Evolutionary conservation across 2,797 vertebrate species (phyloP).

Genomic region (Gambelia wislizenii): DNA sequence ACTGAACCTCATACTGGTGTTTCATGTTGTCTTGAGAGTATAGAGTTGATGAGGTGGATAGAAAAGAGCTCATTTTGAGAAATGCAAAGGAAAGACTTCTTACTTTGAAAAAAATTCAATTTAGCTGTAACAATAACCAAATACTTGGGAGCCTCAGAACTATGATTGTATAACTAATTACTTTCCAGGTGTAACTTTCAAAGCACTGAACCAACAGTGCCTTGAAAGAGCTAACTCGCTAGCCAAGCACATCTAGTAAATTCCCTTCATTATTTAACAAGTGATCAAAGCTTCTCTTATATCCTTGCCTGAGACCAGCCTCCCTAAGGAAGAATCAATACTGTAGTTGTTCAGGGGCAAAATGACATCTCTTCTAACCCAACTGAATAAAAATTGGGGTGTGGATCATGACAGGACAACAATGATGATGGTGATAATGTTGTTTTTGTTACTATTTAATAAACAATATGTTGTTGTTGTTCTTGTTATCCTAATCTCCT

Average conservation of each 20-base stretch:
- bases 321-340: no score
- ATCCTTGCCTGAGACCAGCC: not conserved
- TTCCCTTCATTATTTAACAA: not conserved
- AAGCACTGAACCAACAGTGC: not conserved
- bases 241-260: not conserved
- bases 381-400: not conserved
- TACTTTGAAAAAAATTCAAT: no score
- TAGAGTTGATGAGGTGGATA: not conserved
- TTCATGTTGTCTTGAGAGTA: not conserved
- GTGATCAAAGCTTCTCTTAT: not conserved
- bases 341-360: no score
- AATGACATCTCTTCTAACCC: no score
- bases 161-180: no score
- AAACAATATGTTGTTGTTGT: not conserved
- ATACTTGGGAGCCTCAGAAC: no score
- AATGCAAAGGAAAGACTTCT: no score
- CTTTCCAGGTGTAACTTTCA: constrained; percentile 2
- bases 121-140: no score
- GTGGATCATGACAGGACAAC: not conserved
- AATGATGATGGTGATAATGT: no score
- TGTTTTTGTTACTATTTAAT: not conserved
- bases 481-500: no score
- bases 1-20: no score
- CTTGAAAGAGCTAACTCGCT: constrained; percentile 29
- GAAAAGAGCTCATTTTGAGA: not conserved